Percentiles rank a stretch among this genome's conserved stretches.
These are phyloP conservation scores for Rattus rattus DNA, from an alignment of 2,113 vertebrate species.

Conservation along the genomic window DNA sequence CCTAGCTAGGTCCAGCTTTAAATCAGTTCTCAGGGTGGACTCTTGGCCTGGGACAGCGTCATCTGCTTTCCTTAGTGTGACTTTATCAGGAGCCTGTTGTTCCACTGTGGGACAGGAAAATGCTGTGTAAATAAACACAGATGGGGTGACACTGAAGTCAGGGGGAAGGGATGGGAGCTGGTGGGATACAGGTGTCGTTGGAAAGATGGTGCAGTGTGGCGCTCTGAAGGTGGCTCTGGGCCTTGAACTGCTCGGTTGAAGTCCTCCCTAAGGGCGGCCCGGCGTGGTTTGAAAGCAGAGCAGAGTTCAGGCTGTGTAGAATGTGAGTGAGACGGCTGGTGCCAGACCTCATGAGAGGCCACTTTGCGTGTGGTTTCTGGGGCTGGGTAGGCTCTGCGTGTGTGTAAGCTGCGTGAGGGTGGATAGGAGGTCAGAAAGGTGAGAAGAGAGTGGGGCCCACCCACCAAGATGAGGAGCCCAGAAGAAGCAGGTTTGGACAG, in stretches of 20 bases:
- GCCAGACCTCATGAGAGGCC: background rate
- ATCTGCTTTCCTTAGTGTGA: background rate
- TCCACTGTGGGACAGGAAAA: background rate
- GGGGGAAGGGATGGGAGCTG: background rate
- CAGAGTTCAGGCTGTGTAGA: background rate
- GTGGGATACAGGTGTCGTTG: background rate
- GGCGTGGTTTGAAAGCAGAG: background rate
- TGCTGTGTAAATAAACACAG: background rate
- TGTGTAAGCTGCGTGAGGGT: background rate
- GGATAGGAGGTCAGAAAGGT: background rate
- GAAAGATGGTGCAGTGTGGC: background rate
- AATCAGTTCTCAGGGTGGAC: background rate
- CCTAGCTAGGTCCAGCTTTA: background rate
- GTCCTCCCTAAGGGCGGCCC: fast-evolving
- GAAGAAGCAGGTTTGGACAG: no score
- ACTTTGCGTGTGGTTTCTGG: no score
- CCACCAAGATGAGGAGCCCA: background rate
- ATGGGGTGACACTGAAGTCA: background rate
- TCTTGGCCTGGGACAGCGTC: background rate
- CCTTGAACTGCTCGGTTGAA: background rate
- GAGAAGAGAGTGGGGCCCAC: background rate
- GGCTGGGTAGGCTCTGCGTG: background rate
- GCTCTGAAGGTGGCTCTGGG: background rate
- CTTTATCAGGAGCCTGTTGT: background rate
- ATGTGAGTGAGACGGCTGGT: background rate